Evolutionary conservation across 2,113 vertebrate species (phyloP).

Genomic region (Anarrhichthys ocellatus): DNA sequence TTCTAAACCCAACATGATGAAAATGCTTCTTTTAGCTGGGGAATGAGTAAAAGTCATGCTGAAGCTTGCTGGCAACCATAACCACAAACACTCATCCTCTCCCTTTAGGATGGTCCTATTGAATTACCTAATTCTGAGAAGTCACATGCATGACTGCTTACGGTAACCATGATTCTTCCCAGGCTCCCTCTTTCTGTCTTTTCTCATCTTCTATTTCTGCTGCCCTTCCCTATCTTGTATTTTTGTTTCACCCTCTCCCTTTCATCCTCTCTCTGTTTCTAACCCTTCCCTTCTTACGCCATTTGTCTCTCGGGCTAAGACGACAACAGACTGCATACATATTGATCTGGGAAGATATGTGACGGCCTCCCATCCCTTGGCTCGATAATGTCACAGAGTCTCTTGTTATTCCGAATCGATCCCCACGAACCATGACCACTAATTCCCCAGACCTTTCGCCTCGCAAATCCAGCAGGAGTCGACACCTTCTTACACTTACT

Average conservation of each 20-base stretch:
- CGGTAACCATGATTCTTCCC: constrained; percentile 28
- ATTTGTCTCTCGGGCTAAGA: constrained; percentile 62
- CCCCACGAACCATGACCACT: constrained; percentile 63
- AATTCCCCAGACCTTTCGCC: constrained; percentile 62
- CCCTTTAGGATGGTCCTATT: constrained; percentile 30
- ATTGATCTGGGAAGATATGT: constrained; percentile 72
- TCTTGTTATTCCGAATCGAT: constrained; percentile 78
- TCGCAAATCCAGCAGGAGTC: constrained; percentile 59
- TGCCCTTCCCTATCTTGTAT: constrained; percentile 27
- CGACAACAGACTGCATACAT: constrained; percentile 66
- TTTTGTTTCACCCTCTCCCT: constrained; percentile 31
- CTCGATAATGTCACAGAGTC: constrained; percentile 77
- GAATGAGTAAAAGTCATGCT: constrained; percentile 18
- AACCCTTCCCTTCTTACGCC: constrained; percentile 38
- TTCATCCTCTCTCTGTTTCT: constrained; percentile 7
- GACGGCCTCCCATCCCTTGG: constrained; percentile 63
- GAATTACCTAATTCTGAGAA: constrained; percentile 51
- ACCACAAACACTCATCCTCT: constrained; percentile 28
- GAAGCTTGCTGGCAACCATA: constrained; percentile 14
- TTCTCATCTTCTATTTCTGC: constrained; percentile 38
- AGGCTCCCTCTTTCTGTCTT: neutral
- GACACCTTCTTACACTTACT: constrained; percentile 45
- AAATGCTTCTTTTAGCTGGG: constrained; percentile 18
- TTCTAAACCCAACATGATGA: constrained; percentile 11
- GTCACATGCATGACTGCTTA: constrained; percentile 32